Evolutionary conservation across 1,140 invertebrate genomes (phyloP).

Genomic region (Pemphigus obesinymphae): DNA sequence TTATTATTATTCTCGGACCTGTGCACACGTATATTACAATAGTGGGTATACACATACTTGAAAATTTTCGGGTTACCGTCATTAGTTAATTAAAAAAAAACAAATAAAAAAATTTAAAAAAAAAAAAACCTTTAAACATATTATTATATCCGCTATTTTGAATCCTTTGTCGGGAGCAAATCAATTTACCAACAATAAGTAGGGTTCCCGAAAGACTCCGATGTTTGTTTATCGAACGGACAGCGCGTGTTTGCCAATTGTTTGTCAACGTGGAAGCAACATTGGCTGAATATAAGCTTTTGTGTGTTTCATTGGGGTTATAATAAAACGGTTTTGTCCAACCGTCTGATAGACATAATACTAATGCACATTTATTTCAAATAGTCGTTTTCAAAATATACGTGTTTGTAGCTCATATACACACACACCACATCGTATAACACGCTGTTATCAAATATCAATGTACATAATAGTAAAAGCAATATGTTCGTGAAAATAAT

Average conservation of each 20-base stretch:
- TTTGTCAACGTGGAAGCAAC: constrained; percentile 9
- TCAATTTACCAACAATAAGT: constrained; percentile 14
- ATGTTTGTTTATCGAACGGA: constrained; percentile 17
- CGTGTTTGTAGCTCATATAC: not conserved
- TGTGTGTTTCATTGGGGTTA: not conserved
- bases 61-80: not conserved
- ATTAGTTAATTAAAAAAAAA: constrained; percentile 11
- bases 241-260: constrained; percentile 16
- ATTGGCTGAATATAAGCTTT: not conserved
- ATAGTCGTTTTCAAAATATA: not conserved
- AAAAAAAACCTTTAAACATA: not conserved
- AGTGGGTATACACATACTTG: not conserved
- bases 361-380: not conserved
- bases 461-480: no score
- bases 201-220: not conserved
- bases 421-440: not conserved
- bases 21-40: not conserved
- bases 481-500: no score
- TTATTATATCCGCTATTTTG: constrained; percentile 1
- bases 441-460: no score
- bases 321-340: not conserved
- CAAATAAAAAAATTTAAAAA: not conserved
- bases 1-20: not conserved
- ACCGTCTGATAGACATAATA: not conserved
- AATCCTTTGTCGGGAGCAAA: constrained; percentile 20